These are phyloP conservation scores for Blastobasis lacticolella DNA, from an alignment of 2,888 invertebrate species.

Conservation along the genomic window DNA sequence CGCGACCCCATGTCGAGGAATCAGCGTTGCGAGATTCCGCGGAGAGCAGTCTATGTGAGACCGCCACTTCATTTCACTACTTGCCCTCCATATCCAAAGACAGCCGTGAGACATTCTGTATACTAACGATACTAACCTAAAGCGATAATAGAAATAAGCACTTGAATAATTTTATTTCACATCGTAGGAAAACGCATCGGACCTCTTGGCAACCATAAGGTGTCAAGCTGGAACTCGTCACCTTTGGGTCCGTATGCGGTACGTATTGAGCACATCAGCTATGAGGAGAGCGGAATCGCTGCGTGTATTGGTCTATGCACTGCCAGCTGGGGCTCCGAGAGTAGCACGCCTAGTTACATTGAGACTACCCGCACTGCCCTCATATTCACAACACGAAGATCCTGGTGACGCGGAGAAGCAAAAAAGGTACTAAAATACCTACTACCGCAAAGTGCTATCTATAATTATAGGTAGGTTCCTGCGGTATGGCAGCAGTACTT, in stretches of 20 bases:
- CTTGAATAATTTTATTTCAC: too few relatives aligned
- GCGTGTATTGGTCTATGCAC: conserved; percentile 45
- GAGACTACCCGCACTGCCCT: conserved; percentile 46
- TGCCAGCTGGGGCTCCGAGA: conserved; percentile 60
- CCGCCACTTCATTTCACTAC: too few relatives aligned
- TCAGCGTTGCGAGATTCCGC: too few relatives aligned
- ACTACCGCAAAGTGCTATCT: too few relatives aligned
- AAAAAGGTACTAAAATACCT: conserved; percentile 22
- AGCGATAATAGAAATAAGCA: too few relatives aligned
- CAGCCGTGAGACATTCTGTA: too few relatives aligned
- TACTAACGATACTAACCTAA: too few relatives aligned
- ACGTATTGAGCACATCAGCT: conserved; percentile 46
- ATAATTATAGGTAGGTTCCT: too few relatives aligned
- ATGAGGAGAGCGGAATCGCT: conserved; percentile 34
- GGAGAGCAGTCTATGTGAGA: too few relatives aligned
- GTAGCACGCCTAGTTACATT: conserved; percentile 53
- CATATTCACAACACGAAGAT: conserved; percentile 50
- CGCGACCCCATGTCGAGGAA: too few relatives aligned
- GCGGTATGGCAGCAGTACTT: too few relatives aligned
- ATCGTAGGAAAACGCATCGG: conserved; percentile 16
- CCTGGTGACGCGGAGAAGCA: conserved; percentile 26
- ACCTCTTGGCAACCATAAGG: conserved; percentile 86
- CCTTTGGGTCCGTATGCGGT: conserved; percentile 88
- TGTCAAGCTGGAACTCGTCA: conserved; percentile 95
- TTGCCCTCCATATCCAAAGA: too few relatives aligned